These are phyloP conservation scores for Prionailurus bengalensis DNA, from an alignment of 2,113 vertebrate genomes.

Conservation along the genomic window DNA sequence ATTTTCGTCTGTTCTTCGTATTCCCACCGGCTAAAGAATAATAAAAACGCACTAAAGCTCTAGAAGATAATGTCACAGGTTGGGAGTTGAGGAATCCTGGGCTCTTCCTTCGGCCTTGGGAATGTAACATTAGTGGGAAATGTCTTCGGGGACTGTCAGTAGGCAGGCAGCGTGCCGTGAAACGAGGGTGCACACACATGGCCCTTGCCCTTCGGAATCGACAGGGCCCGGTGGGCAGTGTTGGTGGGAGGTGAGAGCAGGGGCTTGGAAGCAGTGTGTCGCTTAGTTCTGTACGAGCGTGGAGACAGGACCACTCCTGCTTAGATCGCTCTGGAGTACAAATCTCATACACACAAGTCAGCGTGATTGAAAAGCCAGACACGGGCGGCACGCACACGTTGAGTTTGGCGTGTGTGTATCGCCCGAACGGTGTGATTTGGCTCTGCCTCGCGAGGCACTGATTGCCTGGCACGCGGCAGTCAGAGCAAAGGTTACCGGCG, in stretches of 20 bases:
- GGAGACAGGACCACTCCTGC: neutral
- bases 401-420: neutral
- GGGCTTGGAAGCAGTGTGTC: neutral
- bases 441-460: neutral
- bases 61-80: neutral
- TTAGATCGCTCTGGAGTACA: neutral
- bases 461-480: neutral
- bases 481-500: slow-evolving; percentile 55
- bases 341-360: neutral
- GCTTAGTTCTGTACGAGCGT: rapidly evolving
- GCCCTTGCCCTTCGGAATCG: neutral
- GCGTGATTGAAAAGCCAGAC: neutral
- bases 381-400: neutral
- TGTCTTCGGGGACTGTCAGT: neutral
- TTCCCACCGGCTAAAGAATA: neutral
- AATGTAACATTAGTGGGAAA: neutral
- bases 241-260: neutral
- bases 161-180: rapidly evolving
- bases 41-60: neutral
- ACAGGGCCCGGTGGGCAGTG: neutral
- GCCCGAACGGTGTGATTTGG: neutral
- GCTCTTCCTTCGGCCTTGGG: neutral
- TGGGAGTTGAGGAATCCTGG: neutral
- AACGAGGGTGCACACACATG: neutral
- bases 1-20: slow-evolving; percentile 23